These are phyloP conservation scores for Echinarachnius parma DNA, from an alignment of 53 echinoderm and acorn worm species.

Conservation along the genomic window DNA sequence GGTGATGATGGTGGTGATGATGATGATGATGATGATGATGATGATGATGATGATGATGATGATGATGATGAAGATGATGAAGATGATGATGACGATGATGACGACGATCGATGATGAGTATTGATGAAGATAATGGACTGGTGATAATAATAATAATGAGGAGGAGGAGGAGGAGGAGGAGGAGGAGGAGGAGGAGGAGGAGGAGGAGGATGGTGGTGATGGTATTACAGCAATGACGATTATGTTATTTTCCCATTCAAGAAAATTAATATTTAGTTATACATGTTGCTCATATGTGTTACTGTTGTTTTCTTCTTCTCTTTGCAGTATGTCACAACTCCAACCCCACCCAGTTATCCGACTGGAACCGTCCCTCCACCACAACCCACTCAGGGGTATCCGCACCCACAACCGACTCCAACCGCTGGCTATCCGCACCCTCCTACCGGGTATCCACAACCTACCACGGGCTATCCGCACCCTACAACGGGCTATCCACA, in stretches of 20 bases:
- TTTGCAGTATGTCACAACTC: slow-evolving; percentile 23
- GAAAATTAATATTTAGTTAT: too few relatives aligned
- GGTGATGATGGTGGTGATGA: slow-evolving; percentile 22
- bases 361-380: slow-evolving; percentile 26
- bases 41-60: not conserved
- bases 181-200: too few relatives aligned
- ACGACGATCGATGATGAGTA: too few relatives aligned
- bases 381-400: slow-evolving; percentile 24
- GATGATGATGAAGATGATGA: too few relatives aligned
- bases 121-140: too few relatives aligned
- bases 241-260: too few relatives aligned
- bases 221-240: too few relatives aligned
- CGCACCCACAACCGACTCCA: slow-evolving; percentile 21
- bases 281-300: too few relatives aligned
- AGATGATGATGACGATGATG: too few relatives aligned
- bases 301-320: not conserved
- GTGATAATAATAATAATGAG: not conserved
- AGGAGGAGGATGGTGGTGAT: too few relatives aligned
- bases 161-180: too few relatives aligned
- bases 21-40: slow-evolving; percentile 24
- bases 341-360: slow-evolving; percentile 11
- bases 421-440: slow-evolving; percentile 18
- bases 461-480: slow-evolving; percentile 23
- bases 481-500: too few relatives aligned
- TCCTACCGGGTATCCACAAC: not conserved